Percentiles rank a stretch among this genome's conserved stretches.
Evolutionary conservation across 2,888 invertebrate species (phyloP).

Genomic region (Drepanosiphum platanoidis): DNA sequence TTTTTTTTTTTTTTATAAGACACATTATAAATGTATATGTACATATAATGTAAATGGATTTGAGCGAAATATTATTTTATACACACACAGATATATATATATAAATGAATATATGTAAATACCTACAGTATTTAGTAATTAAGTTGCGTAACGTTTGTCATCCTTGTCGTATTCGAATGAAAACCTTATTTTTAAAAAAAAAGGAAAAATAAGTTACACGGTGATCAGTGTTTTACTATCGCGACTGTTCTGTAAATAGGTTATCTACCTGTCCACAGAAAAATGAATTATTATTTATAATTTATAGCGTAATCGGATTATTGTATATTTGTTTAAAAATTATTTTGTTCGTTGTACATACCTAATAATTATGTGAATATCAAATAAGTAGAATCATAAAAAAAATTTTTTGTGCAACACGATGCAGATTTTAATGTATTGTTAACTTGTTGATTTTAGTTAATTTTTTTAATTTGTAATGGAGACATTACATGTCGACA

Average conservation of each 20-base stretch:
- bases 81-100: no score
- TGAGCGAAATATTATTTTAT: no score
- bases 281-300: not conserved
- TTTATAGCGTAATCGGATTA: not conserved
- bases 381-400: not conserved
- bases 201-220: not conserved
- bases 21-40: no score
- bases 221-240: not conserved
- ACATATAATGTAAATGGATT: not conserved
- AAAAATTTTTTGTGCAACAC: not conserved
- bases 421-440: conserved; percentile 57
- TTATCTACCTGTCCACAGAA: not conserved
- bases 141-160: no score
- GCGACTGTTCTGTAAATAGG: no score
- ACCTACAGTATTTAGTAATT: no score
- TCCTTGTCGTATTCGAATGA: not conserved
- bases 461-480: conserved; percentile 40
- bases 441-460: conserved; percentile 62
- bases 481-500: conserved; percentile 2
- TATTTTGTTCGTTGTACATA: conserved; percentile 16
- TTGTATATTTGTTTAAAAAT: conserved; percentile 33
- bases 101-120: no score
- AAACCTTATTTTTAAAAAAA: not conserved
- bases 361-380: no score
- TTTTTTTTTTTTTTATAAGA: no score